Evolutionary conservation across 2,113 vertebrate genomes (phyloP).

Genomic region (Cacatua alba): DNA sequence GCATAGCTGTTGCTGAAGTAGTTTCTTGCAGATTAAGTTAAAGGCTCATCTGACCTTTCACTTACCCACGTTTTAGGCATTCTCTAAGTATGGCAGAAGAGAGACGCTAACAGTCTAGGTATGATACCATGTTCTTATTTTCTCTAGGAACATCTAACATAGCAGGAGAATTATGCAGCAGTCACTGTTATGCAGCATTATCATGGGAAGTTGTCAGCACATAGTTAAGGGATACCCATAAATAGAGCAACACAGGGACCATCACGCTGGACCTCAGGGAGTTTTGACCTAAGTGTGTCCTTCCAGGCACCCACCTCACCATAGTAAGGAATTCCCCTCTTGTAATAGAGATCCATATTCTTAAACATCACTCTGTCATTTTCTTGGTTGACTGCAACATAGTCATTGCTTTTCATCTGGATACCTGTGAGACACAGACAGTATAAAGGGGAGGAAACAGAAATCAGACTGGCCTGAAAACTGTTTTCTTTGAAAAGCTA

Average conservation of each 20-base stretch:
- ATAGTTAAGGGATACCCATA: background rate
- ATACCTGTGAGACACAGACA: conserved; percentile 50
- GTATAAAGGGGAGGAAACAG: background rate
- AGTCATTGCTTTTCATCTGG: conserved; percentile 52
- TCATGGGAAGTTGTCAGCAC: background rate
- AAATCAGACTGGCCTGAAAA: background rate
- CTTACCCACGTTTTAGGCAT: background rate
- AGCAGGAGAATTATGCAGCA: background rate
- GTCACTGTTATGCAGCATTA: background rate
- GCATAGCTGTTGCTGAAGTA: background rate
- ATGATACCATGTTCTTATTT: background rate
- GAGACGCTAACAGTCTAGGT: background rate
- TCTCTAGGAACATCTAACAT: background rate
- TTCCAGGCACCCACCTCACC: conserved; percentile 65
- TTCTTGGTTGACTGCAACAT: conserved; percentile 33
- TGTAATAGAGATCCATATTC: conserved; percentile 66
- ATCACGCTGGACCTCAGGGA: background rate
- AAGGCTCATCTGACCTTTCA: background rate
- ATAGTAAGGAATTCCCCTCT: conserved; percentile 69
- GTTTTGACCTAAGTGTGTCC: background rate
- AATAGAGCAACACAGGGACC: background rate
- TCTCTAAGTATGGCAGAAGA: background rate
- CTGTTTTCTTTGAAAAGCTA: background rate
- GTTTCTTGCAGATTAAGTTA: background rate
- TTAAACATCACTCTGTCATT: conserved; percentile 50